phyloP scores from a whole-genome alignment of 2,113 vertebrate species.

The Sisor rabdophorus region DNA sequence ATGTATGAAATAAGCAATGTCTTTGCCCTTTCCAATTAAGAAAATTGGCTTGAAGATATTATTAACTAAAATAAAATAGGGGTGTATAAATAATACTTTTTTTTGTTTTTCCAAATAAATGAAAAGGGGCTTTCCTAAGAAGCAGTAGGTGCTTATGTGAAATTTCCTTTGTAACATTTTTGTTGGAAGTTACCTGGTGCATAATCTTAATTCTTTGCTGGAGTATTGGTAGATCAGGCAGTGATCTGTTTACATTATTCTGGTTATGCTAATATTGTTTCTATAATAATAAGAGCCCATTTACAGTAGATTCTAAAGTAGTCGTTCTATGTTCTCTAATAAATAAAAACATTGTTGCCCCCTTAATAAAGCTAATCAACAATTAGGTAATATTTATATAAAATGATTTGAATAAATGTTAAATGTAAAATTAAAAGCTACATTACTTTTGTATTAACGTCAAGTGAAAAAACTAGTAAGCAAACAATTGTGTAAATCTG shows the following conservation, averaged over 20 bases:
- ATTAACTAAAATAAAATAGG: background rate
- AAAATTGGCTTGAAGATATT: background rate
- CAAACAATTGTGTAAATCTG: background rate
- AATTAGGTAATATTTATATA: too few relatives aligned
- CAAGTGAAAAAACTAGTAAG: background rate
- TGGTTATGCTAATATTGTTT: background rate
- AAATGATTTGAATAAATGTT: too few relatives aligned
- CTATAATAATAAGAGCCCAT: background rate
- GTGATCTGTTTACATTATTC: background rate
- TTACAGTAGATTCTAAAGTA: background rate
- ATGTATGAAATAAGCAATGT: background rate
- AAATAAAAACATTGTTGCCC: background rate
- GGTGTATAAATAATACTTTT: background rate
- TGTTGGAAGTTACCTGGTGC: constrained; percentile 51
- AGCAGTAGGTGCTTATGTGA: constrained; percentile 42
- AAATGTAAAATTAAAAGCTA: too few relatives aligned
- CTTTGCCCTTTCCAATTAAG: background rate
- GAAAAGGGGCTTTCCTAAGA: constrained; percentile 5
- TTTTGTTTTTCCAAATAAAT: constrained; percentile 12
- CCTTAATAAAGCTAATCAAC: too few relatives aligned
- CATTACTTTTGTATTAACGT: background rate
- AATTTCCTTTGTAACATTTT: constrained; percentile 50
- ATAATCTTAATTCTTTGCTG: constrained; percentile 35
- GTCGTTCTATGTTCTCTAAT: background rate
- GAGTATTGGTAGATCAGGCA: constrained; percentile 27